Conservation (phyloP, 2,888 invertebrate species). For the Oscheius sp. region DNA sequence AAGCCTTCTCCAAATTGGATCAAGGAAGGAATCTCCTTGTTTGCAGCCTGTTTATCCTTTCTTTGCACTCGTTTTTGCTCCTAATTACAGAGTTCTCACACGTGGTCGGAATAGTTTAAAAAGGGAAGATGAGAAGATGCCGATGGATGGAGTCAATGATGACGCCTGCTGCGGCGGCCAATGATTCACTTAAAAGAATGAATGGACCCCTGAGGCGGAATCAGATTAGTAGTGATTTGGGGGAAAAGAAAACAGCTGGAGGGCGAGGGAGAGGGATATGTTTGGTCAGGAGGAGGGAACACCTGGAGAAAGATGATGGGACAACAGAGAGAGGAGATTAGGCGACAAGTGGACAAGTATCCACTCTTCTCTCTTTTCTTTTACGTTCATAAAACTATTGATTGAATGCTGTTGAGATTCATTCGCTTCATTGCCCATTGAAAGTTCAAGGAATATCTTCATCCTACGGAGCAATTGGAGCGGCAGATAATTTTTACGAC, state of each 20-base stretch:
- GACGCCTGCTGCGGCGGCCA: neutral
- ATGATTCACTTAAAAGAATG: neutral
- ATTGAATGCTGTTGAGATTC: too few relatives aligned
- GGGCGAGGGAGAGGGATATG: neutral
- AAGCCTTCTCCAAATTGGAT: too few relatives aligned
- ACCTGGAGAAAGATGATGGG: neutral
- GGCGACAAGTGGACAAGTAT: constrained; percentile 12
- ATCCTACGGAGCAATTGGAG: too few relatives aligned
- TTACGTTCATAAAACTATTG: too few relatives aligned
- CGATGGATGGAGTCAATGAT: neutral
- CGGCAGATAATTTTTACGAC: too few relatives aligned
- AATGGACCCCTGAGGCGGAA: constrained; percentile 1
- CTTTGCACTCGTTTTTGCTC: too few relatives aligned
- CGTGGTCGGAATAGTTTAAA: constrained; percentile 16
- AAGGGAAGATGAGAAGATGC: constrained; percentile 1
- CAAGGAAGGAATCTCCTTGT: too few relatives aligned
- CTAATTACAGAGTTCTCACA: too few relatives aligned
- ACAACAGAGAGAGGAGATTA: neutral
- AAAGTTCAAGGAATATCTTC: too few relatives aligned
- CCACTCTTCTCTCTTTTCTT: too few relatives aligned
- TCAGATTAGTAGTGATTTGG: neutral
- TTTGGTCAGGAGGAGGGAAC: constrained; percentile 1
- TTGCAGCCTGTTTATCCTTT: too few relatives aligned
- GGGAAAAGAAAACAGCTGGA: neutral
- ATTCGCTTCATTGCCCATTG: too few relatives aligned